Base-by-base conservation (phyloP, 2,113 vertebrate genomes). In the Chitala chitala region DNA sequence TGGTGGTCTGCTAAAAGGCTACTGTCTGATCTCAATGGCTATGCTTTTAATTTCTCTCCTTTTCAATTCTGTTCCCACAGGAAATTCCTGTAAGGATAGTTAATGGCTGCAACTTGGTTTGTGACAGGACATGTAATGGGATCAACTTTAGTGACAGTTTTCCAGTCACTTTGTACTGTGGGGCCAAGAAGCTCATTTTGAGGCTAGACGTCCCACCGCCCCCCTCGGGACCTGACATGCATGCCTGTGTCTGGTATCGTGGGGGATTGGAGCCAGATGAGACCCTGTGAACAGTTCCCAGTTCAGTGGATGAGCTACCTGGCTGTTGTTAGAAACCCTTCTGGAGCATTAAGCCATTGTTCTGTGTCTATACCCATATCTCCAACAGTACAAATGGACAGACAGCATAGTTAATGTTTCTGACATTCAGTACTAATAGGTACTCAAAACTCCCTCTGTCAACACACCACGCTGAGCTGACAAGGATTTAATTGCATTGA, bases 61-160 rank as follows among this genome's bases (percentile, higher is more conserved):
- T 36, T 65, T 38, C 4, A 17, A 42, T 72, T 38, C 29, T 50
- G 26, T 24, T 2, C 65, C 61, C 56, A 2, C 74, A 92, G 90
- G 86, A 59, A 80, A 86, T 72, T 53, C 83, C 76, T 79, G 79
- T 73, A 89, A 66, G 79, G 84, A 89, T 77, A 78, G 81, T 64
- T 87, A 84, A 82, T 73, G n/a, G 17, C 24, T 38, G 4, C 29
- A 17, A 53, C 48, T 38, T 46, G 56, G 44, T 46, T 31, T 15
- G 40, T 55, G 73, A 74, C 59, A 48, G 48, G 51, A 38, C 68
- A 13, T 17, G 55, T 72, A 76, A 55, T 42, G 63, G 72, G 79
- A 0, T 69, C 56, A 66, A 61, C 36, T 58, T 68, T 50, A 31
- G 33, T 15, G 4, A 29, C 59, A 5, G 15, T 20, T 1, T 0